These are phyloP conservation scores for Nephrotoma guestfalica DNA, from an alignment of 2,888 invertebrate species.

Conservation along the genomic window DNA sequence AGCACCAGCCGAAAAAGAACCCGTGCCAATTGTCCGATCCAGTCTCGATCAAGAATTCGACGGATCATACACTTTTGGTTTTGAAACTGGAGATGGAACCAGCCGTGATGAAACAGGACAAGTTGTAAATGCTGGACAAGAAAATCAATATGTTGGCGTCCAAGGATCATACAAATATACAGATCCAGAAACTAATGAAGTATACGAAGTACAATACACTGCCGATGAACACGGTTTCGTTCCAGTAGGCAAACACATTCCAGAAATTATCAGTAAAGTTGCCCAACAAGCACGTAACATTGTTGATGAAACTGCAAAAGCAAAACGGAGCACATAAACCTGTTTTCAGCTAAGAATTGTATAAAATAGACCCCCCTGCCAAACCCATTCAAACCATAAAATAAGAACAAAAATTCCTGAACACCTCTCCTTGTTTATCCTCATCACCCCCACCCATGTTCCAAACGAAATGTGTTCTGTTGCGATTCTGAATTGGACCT, in stretches of 20 bases:
- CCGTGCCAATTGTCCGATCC: neutral
- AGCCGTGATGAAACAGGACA: slow-evolving; percentile 24
- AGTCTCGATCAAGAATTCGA: slow-evolving; percentile 15
- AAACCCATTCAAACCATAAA: neutral
- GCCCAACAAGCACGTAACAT: slow-evolving; percentile 18
- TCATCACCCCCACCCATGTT: neutral
- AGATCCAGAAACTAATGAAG: slow-evolving; percentile 24
- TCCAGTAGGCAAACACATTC: slow-evolving; percentile 25
- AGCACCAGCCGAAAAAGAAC: neutral
- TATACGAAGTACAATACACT: slow-evolving; percentile 23
- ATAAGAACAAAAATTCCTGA: neutral
- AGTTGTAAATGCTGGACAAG: slow-evolving; percentile 21
- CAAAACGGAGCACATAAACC: neutral
- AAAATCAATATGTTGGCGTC: slow-evolving; percentile 21
- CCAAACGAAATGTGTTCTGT: neutral
- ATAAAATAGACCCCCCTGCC: neutral
- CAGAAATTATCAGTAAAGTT: slow-evolving; percentile 21
- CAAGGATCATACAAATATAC: slow-evolving; percentile 26
- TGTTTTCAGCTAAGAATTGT: neutral
- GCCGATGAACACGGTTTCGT: slow-evolving; percentile 29
- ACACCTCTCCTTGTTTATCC: neutral
- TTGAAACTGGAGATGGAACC: slow-evolving; percentile 24
- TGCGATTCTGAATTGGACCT: neutral
- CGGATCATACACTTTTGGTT: slow-evolving; percentile 25
- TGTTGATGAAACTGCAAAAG: neutral